Conservation (phyloP, 2,113 vertebrate species). For the Sisor rabdophorus region DNA sequence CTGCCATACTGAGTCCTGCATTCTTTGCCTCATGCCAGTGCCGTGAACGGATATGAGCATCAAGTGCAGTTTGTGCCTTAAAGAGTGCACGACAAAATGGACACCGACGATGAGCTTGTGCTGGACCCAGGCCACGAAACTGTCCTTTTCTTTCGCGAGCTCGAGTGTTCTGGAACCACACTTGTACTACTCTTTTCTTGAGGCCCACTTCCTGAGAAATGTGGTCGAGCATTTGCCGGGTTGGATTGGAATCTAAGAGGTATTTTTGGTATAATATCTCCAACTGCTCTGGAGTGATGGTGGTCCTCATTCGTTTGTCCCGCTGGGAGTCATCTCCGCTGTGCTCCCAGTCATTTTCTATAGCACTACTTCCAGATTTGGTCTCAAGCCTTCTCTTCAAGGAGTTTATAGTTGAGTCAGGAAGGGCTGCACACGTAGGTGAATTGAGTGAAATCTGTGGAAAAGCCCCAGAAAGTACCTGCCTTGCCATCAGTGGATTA, state of each 20-base stretch:
- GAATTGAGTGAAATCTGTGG: slow-evolving; percentile 82
- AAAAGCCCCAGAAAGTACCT: slow-evolving; percentile 86
- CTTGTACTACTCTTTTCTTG: slow-evolving; percentile 95
- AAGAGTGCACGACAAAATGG: slow-evolving; percentile 97
- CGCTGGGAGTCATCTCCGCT: slow-evolving; percentile 87
- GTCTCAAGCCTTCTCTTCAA: slow-evolving; percentile 90
- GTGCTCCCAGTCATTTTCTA: slow-evolving; percentile 77
- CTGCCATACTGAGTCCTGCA: slow-evolving; percentile 86
- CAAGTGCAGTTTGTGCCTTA: slow-evolving; percentile 94
- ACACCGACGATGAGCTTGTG: slow-evolving; percentile 90
- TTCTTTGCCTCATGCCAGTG: slow-evolving; percentile 97
- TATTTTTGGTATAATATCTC: slow-evolving; percentile 98
- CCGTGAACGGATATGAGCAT: slow-evolving; percentile 94
- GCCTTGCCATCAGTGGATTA: slow-evolving; percentile 87
- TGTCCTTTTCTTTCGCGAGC: slow-evolving; percentile 97
- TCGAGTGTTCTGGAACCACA: slow-evolving; percentile 98
- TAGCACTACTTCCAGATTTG: slow-evolving; percentile 80
- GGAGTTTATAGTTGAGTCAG: slow-evolving; percentile 79
- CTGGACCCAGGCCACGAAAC: slow-evolving; percentile 89
- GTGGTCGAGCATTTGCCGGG: slow-evolving; percentile 94
- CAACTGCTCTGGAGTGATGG: slow-evolving; percentile 95
- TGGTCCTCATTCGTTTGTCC: slow-evolving; percentile 94
- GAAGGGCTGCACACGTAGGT: slow-evolving; percentile 79
- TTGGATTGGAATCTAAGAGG: slow-evolving; percentile 94
- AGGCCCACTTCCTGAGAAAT: slow-evolving; percentile 96